Base-by-base conservation (phyloP, 1,140 invertebrate genomes). In the Philaenus spumarius region DNA sequence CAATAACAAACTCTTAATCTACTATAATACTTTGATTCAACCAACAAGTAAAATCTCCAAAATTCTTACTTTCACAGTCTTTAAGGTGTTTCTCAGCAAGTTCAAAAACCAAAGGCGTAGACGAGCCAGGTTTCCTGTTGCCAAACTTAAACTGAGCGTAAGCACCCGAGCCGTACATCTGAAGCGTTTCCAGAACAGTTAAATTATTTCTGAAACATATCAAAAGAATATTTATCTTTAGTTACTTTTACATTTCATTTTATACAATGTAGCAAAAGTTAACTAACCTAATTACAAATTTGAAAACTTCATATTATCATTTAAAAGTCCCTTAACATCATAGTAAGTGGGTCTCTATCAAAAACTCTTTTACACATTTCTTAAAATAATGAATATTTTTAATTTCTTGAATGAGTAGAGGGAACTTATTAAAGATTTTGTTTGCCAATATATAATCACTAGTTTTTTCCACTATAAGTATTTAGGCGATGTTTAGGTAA, bases 141-240 rank as follows among this genome's bases (percentile, higher is more conserved):
- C 88, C 93, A 67, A 98, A 87, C 67, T 89, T 88, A 70, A 98
- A 88, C 70, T 90, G 83, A 9, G 93, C 90, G 62, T 83, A 72
- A 1, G 89, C 90, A 12, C 92, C 93, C 64, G 86, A 80, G 0
- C 93, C 94, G 46, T 82, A 82, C 24, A 98, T 68, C 62, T 86
- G 82, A 12, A 96, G 73, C 14, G 85, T 82, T 74, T 98, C 95
- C 63, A 97, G 75, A 45, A 93, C 84, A 1, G 95, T 98, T 63
- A 98, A 77, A 73, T 98, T 98, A 72, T 97, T 98, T 66, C 94
- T 88, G 72, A 56, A 75, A 73, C 51, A 43, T 48, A 69, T 46
- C 64, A 22, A 79, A 69, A 14, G 17, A 46, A 37, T 37, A n/a
- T 37, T 37, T 37, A 37, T 7, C 7, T 7, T 37, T 37, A 37